Base-by-base conservation (phyloP, 1,140 invertebrate species). In the Fopius arisanus region DNA sequence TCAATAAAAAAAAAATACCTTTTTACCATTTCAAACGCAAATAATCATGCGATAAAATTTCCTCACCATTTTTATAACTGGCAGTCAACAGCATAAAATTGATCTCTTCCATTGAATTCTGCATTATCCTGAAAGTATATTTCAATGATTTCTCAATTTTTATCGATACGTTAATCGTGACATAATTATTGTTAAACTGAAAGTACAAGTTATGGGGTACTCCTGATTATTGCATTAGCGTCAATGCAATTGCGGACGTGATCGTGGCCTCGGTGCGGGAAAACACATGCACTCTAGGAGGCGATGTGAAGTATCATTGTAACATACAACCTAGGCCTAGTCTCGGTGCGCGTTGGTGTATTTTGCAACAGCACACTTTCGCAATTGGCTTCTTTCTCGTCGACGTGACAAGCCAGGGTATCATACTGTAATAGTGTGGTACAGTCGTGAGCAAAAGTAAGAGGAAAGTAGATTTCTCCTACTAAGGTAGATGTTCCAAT, bases 291-390 rank as follows among this genome's bases (percentile, higher is more conserved):
- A 72, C 33, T 43, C n/a, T 62, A 14, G 29, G n/a, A n/a, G n/a
- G 59, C 26, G 59, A 65, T n/a, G 63, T 65, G 29, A 37, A 65
- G 19, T 14, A 59, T 54, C 28, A 23, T 29, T 37, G 28, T 29
- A 59, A 70, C 73, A 74, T 67, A 59, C 76, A 80, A 81, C 76
- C 77, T 81, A 82, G 80, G 79, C 78, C 80, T 81, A 81, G 78
- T 79, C 71, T 73, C 31, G 67, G 0, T 28, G 16, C 16, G 51
- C 28, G 71, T 40, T 43, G 28, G 23, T 68, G 43, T 67, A 77
- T 84, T 83, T 82, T 78, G 81, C 80, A 84, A 83, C 75, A 63
- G 75, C 59, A 74, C 69, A 74, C 68, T 83, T 81, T 79, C 75
- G 81, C 78, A 83, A 83, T 67, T 76, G 71, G 72, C 77, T 77